These are phyloP conservation scores for Caloenas nicobarica DNA, from an alignment of 2,113 vertebrate species.

Conservation along the genomic window DNA sequence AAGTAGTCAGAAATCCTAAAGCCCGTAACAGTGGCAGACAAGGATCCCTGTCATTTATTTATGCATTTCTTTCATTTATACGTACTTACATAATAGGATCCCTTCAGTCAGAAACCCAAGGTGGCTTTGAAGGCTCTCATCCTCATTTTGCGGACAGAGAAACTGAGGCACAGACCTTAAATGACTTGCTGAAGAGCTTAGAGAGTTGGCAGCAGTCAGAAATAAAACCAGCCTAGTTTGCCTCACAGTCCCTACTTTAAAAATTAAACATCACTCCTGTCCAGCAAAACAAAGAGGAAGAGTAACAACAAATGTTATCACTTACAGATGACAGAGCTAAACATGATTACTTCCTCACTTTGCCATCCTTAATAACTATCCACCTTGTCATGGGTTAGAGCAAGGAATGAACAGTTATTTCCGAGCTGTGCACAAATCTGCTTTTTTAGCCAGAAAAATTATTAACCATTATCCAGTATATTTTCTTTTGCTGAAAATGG, in stretches of 20 bases:
- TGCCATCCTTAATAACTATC: background rate
- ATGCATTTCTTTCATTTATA: background rate
- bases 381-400: background rate
- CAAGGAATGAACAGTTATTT: background rate
- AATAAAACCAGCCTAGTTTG: background rate
- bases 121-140: background rate
- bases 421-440: background rate
- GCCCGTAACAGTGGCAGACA: background rate
- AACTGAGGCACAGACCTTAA: background rate
- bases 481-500: background rate
- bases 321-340: background rate
- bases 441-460: background rate
- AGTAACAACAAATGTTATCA: background rate
- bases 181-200: background rate
- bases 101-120: background rate
- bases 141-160: background rate
- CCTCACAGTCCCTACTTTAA: background rate
- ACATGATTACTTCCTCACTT: background rate
- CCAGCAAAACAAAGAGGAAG: background rate
- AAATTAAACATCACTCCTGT: background rate
- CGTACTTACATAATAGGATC: background rate
- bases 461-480: background rate
- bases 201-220: background rate
- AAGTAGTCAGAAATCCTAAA: background rate
- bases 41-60: background rate